Percentiles rank a stretch among this genome's conserved stretches.
phyloP scores from a whole-genome alignment of 2,113 vertebrate species.

The Dryoscopus gambensis region DNA sequence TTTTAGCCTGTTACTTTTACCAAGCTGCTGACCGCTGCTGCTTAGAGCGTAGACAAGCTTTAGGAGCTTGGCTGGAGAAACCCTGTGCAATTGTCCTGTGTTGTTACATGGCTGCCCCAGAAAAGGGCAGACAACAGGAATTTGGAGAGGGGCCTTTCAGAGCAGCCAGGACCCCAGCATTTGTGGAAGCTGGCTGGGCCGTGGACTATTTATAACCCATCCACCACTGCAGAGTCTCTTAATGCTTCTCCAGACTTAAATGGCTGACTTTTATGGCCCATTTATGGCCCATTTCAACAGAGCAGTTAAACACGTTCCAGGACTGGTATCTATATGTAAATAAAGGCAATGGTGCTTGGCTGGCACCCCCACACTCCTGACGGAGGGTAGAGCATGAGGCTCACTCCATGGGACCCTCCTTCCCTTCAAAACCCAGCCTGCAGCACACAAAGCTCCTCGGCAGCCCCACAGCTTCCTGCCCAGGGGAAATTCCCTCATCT shows the following conservation, averaged over 20 bases:
- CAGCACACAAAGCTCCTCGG: fast-evolving
- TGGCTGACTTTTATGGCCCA: slow-evolving; percentile 19
- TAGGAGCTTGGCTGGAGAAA: background rate
- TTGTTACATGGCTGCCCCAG: background rate
- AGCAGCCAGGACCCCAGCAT: background rate
- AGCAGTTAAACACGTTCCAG: slow-evolving; percentile 21
- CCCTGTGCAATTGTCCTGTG: background rate
- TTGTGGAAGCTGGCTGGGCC: background rate
- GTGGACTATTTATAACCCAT: background rate
- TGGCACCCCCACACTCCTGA: background rate
- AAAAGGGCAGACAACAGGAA: background rate
- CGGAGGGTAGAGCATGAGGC: background rate
- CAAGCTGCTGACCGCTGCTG: background rate
- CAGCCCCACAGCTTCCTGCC: background rate
- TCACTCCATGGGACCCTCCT: background rate
- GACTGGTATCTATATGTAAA: background rate
- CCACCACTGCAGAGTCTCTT: slow-evolving; percentile 35
- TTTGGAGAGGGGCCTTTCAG: background rate
- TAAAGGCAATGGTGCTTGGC: background rate
- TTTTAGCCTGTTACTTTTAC: background rate
- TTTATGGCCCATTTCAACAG: slow-evolving; percentile 24
- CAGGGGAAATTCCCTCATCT: too few relatives aligned
- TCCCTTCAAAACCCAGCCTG: background rate
- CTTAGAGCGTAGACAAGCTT: background rate
- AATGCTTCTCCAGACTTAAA: slow-evolving; percentile 32